Percentiles rank a stretch among this genome's conserved stretches.
Conservation (phyloP, 2,113 vertebrate species). For the Microtus richardsoni region DNA sequence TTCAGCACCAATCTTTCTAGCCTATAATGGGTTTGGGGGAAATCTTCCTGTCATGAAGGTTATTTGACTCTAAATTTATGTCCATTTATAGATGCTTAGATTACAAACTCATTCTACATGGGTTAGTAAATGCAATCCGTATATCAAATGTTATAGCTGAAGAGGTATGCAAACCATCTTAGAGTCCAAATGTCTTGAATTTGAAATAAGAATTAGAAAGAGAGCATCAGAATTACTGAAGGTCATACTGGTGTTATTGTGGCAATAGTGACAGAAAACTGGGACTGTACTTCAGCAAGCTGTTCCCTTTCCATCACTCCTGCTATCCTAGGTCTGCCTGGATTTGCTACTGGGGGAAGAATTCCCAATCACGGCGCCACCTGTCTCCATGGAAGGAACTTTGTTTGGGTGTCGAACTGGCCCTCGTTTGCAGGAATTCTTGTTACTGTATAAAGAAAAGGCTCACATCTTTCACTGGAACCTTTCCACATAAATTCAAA, state of each 20-base stretch:
- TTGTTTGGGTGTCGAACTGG: slow-evolving; percentile 60
- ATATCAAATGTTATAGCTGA: slow-evolving; percentile 47
- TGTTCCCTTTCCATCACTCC: background rate
- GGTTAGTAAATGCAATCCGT: slow-evolving; percentile 37
- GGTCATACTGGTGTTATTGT: background rate
- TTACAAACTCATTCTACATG: slow-evolving; percentile 62
- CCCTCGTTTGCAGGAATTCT: background rate
- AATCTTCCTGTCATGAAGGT: slow-evolving; percentile 8
- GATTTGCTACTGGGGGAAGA: background rate
- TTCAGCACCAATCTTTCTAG: slow-evolving; percentile 54
- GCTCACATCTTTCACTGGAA: slow-evolving; percentile 42
- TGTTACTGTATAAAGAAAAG: slow-evolving; percentile 1
- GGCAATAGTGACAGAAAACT: background rate
- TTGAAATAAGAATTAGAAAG: slow-evolving; percentile 8
- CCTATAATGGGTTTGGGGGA: slow-evolving; percentile 13
- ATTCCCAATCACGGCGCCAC: background rate
- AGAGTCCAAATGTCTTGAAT: slow-evolving; percentile 32
- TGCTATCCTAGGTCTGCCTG: background rate
- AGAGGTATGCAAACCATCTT: background rate
- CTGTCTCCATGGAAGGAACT: background rate
- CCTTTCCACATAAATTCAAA: slow-evolving; percentile 35
- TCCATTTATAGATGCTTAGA: slow-evolving; percentile 21
- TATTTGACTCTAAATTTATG: slow-evolving; percentile 65
- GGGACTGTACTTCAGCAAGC: background rate
- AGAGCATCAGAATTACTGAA: background rate